Base-by-base conservation (phyloP, 2,113 vertebrate genomes). In the Okapia johnstoni region DNA sequence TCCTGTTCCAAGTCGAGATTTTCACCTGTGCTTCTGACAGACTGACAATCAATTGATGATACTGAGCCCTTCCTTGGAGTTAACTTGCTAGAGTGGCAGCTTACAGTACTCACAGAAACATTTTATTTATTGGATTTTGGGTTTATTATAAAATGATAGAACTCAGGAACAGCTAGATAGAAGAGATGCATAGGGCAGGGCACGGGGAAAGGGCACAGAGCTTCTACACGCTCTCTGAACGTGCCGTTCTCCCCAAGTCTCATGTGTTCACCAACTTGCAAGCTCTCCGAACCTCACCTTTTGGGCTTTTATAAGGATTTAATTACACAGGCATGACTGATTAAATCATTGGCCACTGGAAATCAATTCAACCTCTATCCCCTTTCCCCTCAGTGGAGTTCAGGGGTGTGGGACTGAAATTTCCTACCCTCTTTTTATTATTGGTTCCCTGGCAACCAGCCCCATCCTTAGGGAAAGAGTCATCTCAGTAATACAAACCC, bases 241-340 rank as follows among this genome's bases (percentile, higher is more conserved):
- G 46, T 0, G 28, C 8, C 0, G 0, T 25, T 40, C 1, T 57
- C 25, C 30, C 36, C 25, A 28, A 10, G 14, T 63, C 1, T 52
- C 48, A 5, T 10, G 8, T 48, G 40, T 43, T 79, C 16, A 81
- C 7, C 73, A 46, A 36, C 1, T 19, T 10, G 16, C 36, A 79
- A 28, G 11, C 21, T 86, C 15, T 91, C 30, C 61, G 83, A 79
- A 63, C 5, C 12, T 79, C 2, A 85, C 5, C 3, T 63, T 79
- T 63, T 36, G 10, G 30, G 6, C 4, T 60, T 36, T 85, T 58
- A 25, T 76, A 23, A 10, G 19, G 16, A 21, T 30, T 61, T 76
- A 11, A 52, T 60, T 23, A n/a, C n/a, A 48, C n/a, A 88, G 36
- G 36, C n/a, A 85, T 28, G 14, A 15, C 36, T 63, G 46, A 79